Evolutionary conservation across 35 echinoderm and acorn worm genomes (phyloP).

Genomic region (Lytechinus variegatus): DNA sequence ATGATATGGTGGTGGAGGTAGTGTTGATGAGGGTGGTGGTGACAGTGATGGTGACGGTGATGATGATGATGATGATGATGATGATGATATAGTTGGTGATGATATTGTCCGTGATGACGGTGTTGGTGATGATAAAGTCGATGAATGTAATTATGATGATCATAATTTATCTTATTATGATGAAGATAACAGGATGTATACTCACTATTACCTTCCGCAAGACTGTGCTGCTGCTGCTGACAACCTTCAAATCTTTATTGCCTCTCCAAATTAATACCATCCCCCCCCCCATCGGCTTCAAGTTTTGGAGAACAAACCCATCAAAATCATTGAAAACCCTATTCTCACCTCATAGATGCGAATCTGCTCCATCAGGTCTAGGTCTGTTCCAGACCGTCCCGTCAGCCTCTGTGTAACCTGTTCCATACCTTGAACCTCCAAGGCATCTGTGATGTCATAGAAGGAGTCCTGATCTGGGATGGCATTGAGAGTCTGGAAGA

Average conservation of each 20-base stretch:
- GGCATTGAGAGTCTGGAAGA: constrained; percentile 73
- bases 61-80: not conserved
- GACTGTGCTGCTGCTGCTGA: too few relatives aligned
- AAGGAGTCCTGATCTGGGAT: constrained; percentile 99
- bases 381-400: constrained; percentile 70
- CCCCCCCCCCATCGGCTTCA: too few relatives aligned
- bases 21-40: not conserved
- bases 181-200: too few relatives aligned
- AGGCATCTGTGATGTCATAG: constrained; percentile 95
- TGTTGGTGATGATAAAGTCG: too few relatives aligned
- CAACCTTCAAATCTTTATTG: too few relatives aligned
- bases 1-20: not conserved
- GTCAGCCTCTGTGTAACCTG: constrained; percentile 72
- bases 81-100: not conserved
- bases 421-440: constrained; percentile 89
- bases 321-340: too few relatives aligned
- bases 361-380: constrained; percentile 94
- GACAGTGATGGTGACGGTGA: not conserved
- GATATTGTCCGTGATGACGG: too few relatives aligned
- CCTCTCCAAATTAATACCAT: too few relatives aligned
- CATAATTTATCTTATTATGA: too few relatives aligned
- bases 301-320: too few relatives aligned
- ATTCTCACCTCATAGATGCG: constrained; percentile 85
- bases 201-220: too few relatives aligned
- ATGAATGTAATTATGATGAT: too few relatives aligned